phyloP scores from a whole-genome alignment of 2,113 vertebrate species.

The Spea bombifrons region DNA sequence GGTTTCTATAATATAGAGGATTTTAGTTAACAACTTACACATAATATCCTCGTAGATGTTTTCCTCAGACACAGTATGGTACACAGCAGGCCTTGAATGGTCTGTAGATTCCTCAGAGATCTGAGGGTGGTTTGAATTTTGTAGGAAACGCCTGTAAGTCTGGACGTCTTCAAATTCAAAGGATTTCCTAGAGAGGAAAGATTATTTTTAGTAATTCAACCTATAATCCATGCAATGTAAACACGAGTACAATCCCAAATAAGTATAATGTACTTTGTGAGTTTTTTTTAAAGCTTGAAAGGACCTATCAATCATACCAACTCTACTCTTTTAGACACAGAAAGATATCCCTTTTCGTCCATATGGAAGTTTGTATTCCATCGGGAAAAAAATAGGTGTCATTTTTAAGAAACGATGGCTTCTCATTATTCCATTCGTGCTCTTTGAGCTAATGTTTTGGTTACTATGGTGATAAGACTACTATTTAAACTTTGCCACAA shows the following conservation, averaged over 20 bases:
- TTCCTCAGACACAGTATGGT: conserved; percentile 86
- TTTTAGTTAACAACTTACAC: conserved; percentile 69
- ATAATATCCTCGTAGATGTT: conserved; percentile 96
- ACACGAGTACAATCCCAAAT: too few species aligned
- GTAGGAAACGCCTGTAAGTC: conserved; percentile 64
- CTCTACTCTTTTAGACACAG: too few species aligned
- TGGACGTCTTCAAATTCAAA: conserved; percentile 96
- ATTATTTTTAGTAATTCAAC: background rate
- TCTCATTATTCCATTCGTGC: background rate
- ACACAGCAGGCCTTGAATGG: conserved; percentile 65
- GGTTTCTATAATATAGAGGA: background rate
- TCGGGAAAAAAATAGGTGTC: too few species aligned
- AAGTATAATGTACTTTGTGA: too few species aligned
- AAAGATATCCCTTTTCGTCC: too few species aligned
- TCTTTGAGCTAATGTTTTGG: too few species aligned
- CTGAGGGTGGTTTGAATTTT: conserved; percentile 57
- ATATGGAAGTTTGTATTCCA: too few species aligned
- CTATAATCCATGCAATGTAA: too few species aligned
- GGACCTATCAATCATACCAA: too few species aligned
- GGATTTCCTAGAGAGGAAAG: conserved; percentile 80
- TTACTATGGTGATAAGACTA: too few species aligned
- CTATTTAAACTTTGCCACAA: too few species aligned
- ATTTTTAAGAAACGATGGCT: background rate
- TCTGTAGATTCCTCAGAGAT: conserved; percentile 61
- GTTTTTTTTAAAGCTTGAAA: too few species aligned